Conservation (phyloP, 2,113 vertebrate species). For the Eublepharis macularius region DNA sequence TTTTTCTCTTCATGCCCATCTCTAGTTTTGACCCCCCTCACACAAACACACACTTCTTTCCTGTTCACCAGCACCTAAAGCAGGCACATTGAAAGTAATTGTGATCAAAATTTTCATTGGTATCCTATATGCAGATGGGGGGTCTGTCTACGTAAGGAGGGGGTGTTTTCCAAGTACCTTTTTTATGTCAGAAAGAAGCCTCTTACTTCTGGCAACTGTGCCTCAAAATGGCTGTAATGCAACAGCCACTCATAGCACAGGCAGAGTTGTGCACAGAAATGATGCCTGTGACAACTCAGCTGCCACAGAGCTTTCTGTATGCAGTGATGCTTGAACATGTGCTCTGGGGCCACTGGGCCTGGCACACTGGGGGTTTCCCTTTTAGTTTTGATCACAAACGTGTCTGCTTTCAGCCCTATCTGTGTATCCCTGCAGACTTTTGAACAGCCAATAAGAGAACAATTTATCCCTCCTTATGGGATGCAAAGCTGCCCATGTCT, state of each 20-base stretch:
- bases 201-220: no score
- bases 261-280: no score
- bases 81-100: not conserved
- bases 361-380: constrained; percentile 44
- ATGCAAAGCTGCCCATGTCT: constrained; percentile 22
- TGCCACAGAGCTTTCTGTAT: no score
- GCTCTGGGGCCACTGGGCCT: not conserved
- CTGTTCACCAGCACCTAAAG: not conserved
- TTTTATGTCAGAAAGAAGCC: no score
- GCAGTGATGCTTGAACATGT: no score
- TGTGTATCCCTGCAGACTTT: not conserved
- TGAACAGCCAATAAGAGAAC: constrained; percentile 3
- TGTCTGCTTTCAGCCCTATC: not conserved
- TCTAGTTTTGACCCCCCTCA: not conserved
- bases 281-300: no score
- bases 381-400: not conserved
- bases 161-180: not conserved
- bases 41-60: no score
- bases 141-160: not conserved
- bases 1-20: no score
- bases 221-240: no score
- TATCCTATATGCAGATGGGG: not conserved
- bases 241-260: no score
- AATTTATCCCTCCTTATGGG: constrained; percentile 27
- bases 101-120: not conserved